A percentile compares a stretch with the other conserved stretches of the same genome.
phyloP scores from a whole-genome alignment of 2,113 vertebrate species.

The Raja brachyura region DNA sequence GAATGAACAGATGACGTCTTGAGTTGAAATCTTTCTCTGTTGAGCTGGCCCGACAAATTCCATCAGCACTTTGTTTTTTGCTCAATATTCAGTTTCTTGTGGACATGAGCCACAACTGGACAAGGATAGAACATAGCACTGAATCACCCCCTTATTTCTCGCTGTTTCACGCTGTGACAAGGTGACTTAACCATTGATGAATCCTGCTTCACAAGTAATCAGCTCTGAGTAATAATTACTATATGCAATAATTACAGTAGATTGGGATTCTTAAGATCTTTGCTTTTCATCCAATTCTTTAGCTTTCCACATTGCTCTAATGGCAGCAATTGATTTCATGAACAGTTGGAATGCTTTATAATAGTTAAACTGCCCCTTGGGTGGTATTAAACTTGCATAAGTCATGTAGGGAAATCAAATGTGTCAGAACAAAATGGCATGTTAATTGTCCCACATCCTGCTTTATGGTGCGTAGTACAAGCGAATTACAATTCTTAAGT shows the following conservation, averaged over 20 bases:
- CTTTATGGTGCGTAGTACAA: not conserved
- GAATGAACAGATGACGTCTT: too few relatives aligned
- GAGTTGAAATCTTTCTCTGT: too few relatives aligned
- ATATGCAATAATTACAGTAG: not conserved
- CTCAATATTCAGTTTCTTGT: too few relatives aligned
- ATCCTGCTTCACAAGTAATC: conserved; percentile 1
- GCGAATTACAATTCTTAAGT: not conserved
- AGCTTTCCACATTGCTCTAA: not conserved
- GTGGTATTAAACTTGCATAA: conserved; percentile 24
- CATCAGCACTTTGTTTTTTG: too few relatives aligned
- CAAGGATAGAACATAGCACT: not conserved
- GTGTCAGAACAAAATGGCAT: conserved; percentile 34
- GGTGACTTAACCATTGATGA: not conserved
- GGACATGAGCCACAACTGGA: not conserved
- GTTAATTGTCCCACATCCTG: conserved; percentile 31
- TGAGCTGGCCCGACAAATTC: too few relatives aligned
- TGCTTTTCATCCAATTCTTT: conserved; percentile 1
- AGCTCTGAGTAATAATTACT: conserved; percentile 15
- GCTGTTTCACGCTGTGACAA: not conserved
- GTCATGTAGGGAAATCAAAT: conserved; percentile 37
- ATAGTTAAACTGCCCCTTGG: conserved; percentile 36
- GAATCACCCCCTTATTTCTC: not conserved
- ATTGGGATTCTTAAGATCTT: not conserved
- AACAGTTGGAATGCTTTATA: conserved; percentile 34
- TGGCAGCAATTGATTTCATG: conserved; percentile 28